A percentile compares a stretch with the other conserved stretches of the same genome.
Conservation (phyloP, 2,888 invertebrate genomes). For the Drosophila borborema region DNA sequence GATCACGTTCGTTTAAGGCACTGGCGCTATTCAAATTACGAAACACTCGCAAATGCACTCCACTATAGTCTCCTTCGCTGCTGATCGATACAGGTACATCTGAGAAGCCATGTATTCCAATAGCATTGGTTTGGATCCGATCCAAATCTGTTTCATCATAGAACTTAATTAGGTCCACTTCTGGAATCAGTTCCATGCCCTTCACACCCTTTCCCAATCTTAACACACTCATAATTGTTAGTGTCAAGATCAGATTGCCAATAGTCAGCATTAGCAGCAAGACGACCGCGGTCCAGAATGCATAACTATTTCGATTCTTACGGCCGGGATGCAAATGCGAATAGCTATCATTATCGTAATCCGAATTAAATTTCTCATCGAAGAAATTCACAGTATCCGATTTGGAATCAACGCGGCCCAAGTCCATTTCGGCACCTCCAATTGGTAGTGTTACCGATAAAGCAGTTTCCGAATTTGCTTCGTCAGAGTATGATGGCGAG, state of each 20-base stretch:
- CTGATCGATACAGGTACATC: slow-evolving; percentile 86
- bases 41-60: slow-evolving; percentile 84
- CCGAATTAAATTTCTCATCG: slow-evolving; percentile 73
- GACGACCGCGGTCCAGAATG: slow-evolving; percentile 92
- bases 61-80: slow-evolving; percentile 73
- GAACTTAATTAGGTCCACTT: slow-evolving; percentile 91
- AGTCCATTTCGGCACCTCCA: slow-evolving; percentile 55
- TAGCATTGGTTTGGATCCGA: slow-evolving; percentile 89
- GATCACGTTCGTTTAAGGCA: slow-evolving; percentile 67
- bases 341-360: slow-evolving; percentile 65
- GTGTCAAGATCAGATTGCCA: slow-evolving; percentile 92
- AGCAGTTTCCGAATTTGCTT: slow-evolving; percentile 81
- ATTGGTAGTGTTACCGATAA: slow-evolving; percentile 79
- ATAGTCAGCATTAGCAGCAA: slow-evolving; percentile 90
- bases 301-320: slow-evolving; percentile 86
- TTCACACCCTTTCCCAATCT: slow-evolving; percentile 92
- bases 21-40: slow-evolving; percentile 71
- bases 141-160: slow-evolving; percentile 92
- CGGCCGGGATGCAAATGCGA: slow-evolving; percentile 60
- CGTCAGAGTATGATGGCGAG: slow-evolving; percentile 84
- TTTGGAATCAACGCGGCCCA: slow-evolving; percentile 69
- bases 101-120: slow-evolving; percentile 88
- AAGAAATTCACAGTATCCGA: slow-evolving; percentile 69
- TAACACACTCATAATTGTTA: slow-evolving; percentile 92
- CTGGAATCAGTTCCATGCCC: slow-evolving; percentile 92